Base-by-base conservation (phyloP, 2,797 vertebrate genomes). In the Todus mexicanus region DNA sequence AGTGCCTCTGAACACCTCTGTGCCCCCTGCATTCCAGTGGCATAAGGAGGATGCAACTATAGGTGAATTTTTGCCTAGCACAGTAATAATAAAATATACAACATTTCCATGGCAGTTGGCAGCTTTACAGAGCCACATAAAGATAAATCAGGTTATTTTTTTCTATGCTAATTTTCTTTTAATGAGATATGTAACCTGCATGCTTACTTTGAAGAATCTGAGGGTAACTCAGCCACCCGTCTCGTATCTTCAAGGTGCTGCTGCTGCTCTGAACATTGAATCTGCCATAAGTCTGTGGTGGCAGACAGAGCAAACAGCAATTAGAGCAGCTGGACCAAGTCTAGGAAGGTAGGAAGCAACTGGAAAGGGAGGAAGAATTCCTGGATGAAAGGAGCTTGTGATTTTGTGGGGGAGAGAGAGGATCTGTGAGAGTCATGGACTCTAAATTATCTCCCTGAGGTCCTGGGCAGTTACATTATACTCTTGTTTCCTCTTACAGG, bases 401-500 rank as follows among this genome's bases (percentile, higher is more conserved):
- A 50, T 3, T 53, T 80, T 86, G 48, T 0, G 27, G 3, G 25
- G 59, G 65, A 73, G 37, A 78, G 33, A 64, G 35, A 70, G 63
- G n/a, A 74, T 71, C 65, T 77, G 6, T 56, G 38, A 59, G 18
- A 68, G 23, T 51, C 38, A 59, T n/a, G 25, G 27, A 72, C n/a
- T 82, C 37, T 37, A 17, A 89, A 57, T 26, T 50, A 7, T 68
- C 27, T 73, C 53, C 37, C 11, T 57, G 85, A 64, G 69, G 35
- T 64, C 45, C 35, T 2, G 3, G 56, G 12, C 43, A 78, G n/a
- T 38, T 22, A 48, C 20, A 9, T 45, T 81, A 48, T 14, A 20
- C 31, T 68, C 40, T 59, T 59, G 22, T 89, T 93, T 89, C 71
- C 78, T 87, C 37, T 84, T 75, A 48, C 50, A 89, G 81, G 76